Base-by-base conservation (phyloP, 2,113 vertebrate species). In the Grallaria varia region DNA sequence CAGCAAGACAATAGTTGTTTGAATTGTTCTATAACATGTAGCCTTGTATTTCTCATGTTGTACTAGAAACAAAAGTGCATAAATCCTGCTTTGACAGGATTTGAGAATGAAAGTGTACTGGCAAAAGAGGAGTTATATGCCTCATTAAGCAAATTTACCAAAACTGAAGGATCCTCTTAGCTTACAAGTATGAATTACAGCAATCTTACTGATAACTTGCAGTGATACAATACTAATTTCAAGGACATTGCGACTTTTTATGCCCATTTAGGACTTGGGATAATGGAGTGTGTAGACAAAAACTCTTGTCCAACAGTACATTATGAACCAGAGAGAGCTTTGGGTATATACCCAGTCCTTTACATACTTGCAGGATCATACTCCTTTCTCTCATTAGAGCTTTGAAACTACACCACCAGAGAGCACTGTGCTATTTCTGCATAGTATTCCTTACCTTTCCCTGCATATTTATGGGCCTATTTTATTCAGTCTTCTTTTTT, bases 1-100 rank as follows among this genome's bases (percentile, higher is more conserved):
- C 80, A 94, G 13, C 42, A 77, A 76, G 77, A 53, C 21, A 62
- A 42, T 64, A 55, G 55, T 45, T 89, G 69, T 39, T 35, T 92
- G 79, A 92, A 88, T 71, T 95, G 72, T 92, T 96, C 69, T 92
- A 53, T n/a, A 60, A 89, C n/a, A 35, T 49, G n/a, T 67, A 49
- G 17, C 31, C 17, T 75, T 73, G 21, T 63, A 27, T 56, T 89
- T 92, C n/a, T 73, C 56, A 63, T 84, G 91, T 92, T 85, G 37
- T 91, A 21, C 33, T 94, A 58, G 64, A 89, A 92, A 85, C 40
- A 81, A 81, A 92, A 78, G 58, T 86, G 78, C 58, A 56, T 84
- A 94, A 94, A 94, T 90, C 49, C 73, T 77, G 33, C 53, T 84
- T 84, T 92, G 72, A 86, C 44, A 73, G 76, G 39, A 74, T 94